phyloP scores from a whole-genome alignment of 2,113 vertebrate genomes.

The Tinamus guttatus region DNA sequence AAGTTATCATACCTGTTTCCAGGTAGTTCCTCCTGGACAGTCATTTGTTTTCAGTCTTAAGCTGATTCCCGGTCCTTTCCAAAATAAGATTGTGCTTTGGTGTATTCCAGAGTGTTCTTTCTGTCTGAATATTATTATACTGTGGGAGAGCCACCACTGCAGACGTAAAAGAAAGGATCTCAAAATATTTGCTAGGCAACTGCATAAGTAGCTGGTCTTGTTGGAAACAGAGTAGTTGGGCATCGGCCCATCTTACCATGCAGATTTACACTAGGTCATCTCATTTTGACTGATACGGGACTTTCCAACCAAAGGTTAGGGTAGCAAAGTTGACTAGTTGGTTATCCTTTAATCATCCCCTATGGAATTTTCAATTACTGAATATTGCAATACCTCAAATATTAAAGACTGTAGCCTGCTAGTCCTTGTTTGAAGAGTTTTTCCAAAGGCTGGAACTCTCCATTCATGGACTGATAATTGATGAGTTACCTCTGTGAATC shows the following conservation, averaged over 20 bases:
- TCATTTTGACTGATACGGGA: not conserved
- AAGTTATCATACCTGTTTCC: not conserved
- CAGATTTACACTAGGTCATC: not conserved
- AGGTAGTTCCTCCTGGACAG: not conserved
- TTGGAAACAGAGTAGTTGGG: not conserved
- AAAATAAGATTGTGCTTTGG: not conserved
- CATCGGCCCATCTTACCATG: not conserved
- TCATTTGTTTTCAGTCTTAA: not conserved
- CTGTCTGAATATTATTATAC: not conserved
- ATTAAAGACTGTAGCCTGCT: not conserved
- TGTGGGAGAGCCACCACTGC: not conserved
- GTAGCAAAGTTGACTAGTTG: not conserved
- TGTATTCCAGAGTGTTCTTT: not conserved
- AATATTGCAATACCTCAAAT: not conserved
- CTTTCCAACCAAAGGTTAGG: not conserved
- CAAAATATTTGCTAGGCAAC: not conserved
- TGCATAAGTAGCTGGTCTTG: not conserved
- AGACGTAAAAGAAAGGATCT: not conserved
- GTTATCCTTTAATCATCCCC: not conserved
- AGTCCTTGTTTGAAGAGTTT: not conserved
- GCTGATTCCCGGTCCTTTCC: not conserved
- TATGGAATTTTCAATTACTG: not conserved
- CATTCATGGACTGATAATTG: not conserved
- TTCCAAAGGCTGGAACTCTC: not conserved
- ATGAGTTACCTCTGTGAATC: not conserved